Percentiles rank a stretch among this genome's conserved stretches.
These are phyloP conservation scores for Cephus pulcher DNA, from an alignment of 2,888 invertebrate species.

Conservation along the genomic window DNA sequence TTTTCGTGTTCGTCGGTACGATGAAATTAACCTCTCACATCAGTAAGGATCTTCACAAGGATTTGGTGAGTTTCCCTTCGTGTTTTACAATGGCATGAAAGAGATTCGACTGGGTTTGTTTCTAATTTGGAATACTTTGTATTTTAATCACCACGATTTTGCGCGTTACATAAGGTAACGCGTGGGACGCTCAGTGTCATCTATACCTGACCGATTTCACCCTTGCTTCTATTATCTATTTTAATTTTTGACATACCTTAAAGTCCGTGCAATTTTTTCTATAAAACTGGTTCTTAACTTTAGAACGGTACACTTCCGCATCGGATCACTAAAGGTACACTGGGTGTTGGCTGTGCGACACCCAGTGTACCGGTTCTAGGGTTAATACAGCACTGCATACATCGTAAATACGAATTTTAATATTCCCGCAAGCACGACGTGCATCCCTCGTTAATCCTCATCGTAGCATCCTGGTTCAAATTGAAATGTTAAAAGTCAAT, in stretches of 20 bases:
- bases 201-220: neutral
- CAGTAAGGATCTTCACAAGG: conserved; percentile 95
- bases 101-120: neutral
- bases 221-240: neutral
- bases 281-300: neutral
- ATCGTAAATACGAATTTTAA: neutral
- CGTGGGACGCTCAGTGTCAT: neutral
- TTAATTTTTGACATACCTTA: neutral
- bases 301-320: no score
- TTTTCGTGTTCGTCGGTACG: conserved; percentile 94
- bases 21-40: conserved; percentile 92
- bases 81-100: neutral
- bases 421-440: neutral
- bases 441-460: neutral
- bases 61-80: conserved; percentile 79
- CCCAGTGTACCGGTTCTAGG: no score
- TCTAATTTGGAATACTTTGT: no score
- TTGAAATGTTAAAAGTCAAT: neutral
- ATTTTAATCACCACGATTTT: neutral
- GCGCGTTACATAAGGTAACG: neutral
- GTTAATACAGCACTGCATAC: neutral
- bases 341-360: no score
- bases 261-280: neutral
- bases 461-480: neutral
- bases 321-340: no score